Conservation (phyloP, 2,888 invertebrate species). For the Lasioglossum lativentre region DNA sequence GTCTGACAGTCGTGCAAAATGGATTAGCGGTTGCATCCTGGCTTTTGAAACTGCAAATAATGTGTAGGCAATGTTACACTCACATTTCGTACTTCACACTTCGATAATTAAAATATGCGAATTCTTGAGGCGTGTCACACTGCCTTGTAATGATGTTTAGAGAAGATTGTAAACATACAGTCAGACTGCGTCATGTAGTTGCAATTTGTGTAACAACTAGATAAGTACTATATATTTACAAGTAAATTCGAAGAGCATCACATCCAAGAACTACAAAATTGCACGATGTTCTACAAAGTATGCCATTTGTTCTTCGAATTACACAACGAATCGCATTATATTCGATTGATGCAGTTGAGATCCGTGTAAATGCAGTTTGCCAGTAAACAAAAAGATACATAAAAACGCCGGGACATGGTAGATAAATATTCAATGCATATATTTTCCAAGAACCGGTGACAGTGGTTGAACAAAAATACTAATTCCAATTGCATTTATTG, state of each 20-base stretch:
- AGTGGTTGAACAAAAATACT: neutral
- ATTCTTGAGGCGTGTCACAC: neutral
- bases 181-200: neutral
- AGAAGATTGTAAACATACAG: neutral
- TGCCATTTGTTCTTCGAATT: neutral
- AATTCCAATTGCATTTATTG: neutral
- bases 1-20: neutral
- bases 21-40: neutral
- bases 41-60: neutral
- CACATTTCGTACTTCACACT: neutral
- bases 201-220: neutral
- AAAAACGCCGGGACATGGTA: neutral
- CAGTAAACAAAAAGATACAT: neutral
- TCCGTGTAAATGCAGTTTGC: neutral
- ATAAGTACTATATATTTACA: too few relatives aligned
- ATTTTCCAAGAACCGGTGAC: neutral
- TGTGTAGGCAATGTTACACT: neutral
- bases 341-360: neutral
- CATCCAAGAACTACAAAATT: too few relatives aligned
- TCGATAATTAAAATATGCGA: neutral
- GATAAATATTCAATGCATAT: neutral
- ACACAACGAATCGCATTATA: neutral
- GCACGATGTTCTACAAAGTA: neutral
- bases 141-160: neutral
- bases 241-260: neutral